phyloP scores from a whole-genome alignment of 2,113 vertebrate genomes.

The Stigmatopora nigra region DNA sequence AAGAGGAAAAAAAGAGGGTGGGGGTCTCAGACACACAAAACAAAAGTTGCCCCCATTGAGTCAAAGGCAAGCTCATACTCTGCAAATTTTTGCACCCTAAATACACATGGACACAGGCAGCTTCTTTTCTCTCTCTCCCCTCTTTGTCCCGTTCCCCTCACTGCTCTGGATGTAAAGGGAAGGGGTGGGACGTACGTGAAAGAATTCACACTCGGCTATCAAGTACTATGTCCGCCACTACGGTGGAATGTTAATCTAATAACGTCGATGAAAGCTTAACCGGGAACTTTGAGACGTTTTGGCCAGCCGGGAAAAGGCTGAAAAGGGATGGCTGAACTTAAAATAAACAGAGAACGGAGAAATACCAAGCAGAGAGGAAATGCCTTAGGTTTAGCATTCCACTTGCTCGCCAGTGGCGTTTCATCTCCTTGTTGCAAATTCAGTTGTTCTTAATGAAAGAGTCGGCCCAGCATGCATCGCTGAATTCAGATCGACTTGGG shows the following conservation, averaged over 20 bases:
- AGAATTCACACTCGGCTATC: constrained; percentile 61
- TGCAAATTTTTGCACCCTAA: constrained; percentile 53
- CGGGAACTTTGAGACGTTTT: constrained; percentile 33
- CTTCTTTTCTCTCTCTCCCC: constrained; percentile 34
- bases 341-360: constrained; percentile 30
- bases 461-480: constrained; percentile 27
- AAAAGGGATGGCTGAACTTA: constrained; percentile 46
- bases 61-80: constrained; percentile 43
- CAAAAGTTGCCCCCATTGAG: constrained; percentile 53
- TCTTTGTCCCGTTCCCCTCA: constrained; percentile 58
- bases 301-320: constrained; percentile 25
- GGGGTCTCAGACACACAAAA: constrained; percentile 47
- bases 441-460: constrained; percentile 54
- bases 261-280: constrained; percentile 43
- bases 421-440: constrained; percentile 44
- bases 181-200: constrained; percentile 47
- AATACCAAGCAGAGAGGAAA: constrained; percentile 49
- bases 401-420: constrained; percentile 31
- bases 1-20: background rate
- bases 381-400: constrained; percentile 58
- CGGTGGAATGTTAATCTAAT: constrained; percentile 70
- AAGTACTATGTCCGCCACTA: constrained; percentile 51
- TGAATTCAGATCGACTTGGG: constrained; percentile 38
- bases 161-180: constrained; percentile 56
- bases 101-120: constrained; percentile 26